These are phyloP conservation scores for Lacanobia wlatinum DNA, from an alignment of 2,888 invertebrate genomes.

Conservation along the genomic window DNA sequence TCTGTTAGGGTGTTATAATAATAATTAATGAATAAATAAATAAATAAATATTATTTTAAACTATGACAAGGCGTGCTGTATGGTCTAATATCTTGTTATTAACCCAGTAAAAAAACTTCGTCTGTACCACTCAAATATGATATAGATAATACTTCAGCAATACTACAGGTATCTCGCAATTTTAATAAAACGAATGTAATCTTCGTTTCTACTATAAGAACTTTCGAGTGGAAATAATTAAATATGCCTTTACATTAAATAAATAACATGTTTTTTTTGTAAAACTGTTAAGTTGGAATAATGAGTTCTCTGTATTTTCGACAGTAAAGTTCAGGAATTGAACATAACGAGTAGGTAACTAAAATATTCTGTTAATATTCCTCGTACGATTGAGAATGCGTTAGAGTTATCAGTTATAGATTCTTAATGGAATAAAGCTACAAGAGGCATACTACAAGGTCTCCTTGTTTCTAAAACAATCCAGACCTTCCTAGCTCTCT, in stretches of 20 bases:
- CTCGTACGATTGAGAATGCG: too few relatives aligned
- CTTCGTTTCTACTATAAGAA: neutral
- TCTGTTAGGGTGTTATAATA: too few relatives aligned
- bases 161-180: too few relatives aligned
- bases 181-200: neutral
- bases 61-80: constrained; percentile 31
- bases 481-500: too few relatives aligned
- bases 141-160: too few relatives aligned
- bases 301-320: neutral
- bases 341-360: neutral
- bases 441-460: too few relatives aligned
- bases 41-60: constrained; percentile 20
- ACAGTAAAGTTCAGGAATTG: neutral
- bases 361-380: too few relatives aligned
- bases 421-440: too few relatives aligned
- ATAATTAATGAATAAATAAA: too few relatives aligned
- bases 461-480: neutral
- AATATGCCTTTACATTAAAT: neutral
- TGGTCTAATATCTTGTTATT: constrained; percentile 6
- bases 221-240: constrained; percentile 1
- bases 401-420: neutral
- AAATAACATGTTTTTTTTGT: neutral
- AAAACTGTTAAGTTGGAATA: neutral
- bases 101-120: too few relatives aligned
- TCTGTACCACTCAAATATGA: too few relatives aligned